These are phyloP conservation scores for Thyatira batis DNA, from an alignment of 2,888 invertebrate species.

Conservation along the genomic window DNA sequence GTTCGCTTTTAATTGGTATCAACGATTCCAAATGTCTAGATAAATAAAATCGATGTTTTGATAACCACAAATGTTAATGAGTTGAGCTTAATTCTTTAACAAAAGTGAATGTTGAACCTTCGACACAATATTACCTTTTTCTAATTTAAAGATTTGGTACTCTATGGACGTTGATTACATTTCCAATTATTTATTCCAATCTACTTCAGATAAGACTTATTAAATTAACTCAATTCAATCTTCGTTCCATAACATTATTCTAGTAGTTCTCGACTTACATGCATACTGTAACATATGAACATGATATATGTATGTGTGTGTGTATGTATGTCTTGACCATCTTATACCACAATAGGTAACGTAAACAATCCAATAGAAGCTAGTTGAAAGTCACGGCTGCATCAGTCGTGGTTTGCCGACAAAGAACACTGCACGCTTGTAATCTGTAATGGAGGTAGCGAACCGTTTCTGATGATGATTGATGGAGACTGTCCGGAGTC, in stretches of 20 bases:
- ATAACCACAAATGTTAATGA: conserved; percentile 42
- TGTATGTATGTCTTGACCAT: not conserved
- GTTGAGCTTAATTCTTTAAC: conserved; percentile 29
- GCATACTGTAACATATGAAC: too few relatives aligned
- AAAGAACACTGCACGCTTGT: not conserved
- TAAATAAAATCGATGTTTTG: conserved; percentile 28
- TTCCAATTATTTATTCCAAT: not conserved
- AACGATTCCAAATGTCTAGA: conserved; percentile 24
- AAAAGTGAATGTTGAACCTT: conserved; percentile 39
- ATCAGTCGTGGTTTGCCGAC: not conserved
- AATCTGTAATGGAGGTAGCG: conserved; percentile 20
- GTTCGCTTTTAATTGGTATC: conserved; percentile 35
- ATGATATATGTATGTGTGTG: too few relatives aligned
- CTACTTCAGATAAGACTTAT: too few relatives aligned
- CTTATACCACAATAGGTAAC: not conserved
- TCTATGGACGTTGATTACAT: not conserved
- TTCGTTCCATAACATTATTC: too few relatives aligned
- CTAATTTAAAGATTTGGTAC: conserved; percentile 7
- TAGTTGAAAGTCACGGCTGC: conserved; percentile 48
- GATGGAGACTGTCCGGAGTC: conserved; percentile 30
- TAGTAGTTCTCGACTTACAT: too few relatives aligned
- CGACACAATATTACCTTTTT: conserved; percentile 26
- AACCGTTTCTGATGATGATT: conserved; percentile 43
- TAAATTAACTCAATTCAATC: too few relatives aligned
- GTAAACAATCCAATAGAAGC: conserved; percentile 9